phyloP scores from a whole-genome alignment of 1,140 invertebrate genomes.

The Aphelinus atriplicis region DNA sequence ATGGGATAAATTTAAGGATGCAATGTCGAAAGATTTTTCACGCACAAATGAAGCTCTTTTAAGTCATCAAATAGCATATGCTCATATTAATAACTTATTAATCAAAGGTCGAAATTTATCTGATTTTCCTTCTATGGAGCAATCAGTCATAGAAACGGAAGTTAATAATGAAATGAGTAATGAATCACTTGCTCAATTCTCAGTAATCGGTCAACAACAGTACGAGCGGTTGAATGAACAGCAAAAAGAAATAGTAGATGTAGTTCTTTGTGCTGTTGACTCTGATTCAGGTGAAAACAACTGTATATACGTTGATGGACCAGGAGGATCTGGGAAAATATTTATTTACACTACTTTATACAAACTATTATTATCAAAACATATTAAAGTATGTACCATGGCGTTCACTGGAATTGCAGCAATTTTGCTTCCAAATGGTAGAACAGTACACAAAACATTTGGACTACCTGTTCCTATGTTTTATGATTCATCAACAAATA shows the following conservation, averaged over 20 bases:
- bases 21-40: constrained; percentile 34
- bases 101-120: constrained; percentile 5
- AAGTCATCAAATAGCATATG: constrained; percentile 14
- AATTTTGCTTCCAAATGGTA: constrained; percentile 42
- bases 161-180: background rate
- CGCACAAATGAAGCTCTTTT: background rate
- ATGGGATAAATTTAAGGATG: constrained; percentile 15
- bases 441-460: constrained; percentile 42
- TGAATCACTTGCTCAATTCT: background rate
- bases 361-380: constrained; percentile 13
- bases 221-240: constrained; percentile 21
- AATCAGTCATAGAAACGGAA: background rate
- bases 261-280: background rate
- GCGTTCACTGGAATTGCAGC: constrained; percentile 44
- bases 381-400: constrained; percentile 9
- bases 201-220: constrained; percentile 15
- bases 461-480: constrained; percentile 21
- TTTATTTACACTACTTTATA: constrained; percentile 12
- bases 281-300: background rate
- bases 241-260: constrained; percentile 33
- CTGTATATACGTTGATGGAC: constrained; percentile 37
- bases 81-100: constrained; percentile 26
- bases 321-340: constrained; percentile 42
- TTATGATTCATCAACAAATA: constrained; percentile 28
- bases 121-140: constrained; percentile 14